Conservation (phyloP, 2,113 vertebrate species). For the Capricornis sumatraensis region DNA sequence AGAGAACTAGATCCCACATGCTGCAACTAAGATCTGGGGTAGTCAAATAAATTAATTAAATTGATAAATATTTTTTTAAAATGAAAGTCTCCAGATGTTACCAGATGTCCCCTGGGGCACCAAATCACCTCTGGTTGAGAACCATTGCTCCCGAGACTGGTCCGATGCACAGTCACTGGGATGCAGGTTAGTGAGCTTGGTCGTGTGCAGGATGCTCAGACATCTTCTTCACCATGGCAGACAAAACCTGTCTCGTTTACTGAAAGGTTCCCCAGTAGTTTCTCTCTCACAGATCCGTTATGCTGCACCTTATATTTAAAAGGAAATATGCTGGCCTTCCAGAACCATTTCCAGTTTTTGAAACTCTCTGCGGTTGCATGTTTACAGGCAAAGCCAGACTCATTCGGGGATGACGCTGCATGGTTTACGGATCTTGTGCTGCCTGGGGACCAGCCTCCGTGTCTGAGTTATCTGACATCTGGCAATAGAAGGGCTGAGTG, state of each 20-base stretch:
- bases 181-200: too few species aligned
- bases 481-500: not conserved
- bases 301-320: not conserved
- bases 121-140: not conserved
- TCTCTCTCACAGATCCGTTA: not conserved
- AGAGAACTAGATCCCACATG: not conserved
- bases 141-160: not conserved
- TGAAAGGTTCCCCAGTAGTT: not conserved
- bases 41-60: not conserved
- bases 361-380: not conserved
- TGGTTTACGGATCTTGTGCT: not conserved
- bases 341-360: not conserved
- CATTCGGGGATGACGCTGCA: not conserved
- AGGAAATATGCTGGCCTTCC: not conserved
- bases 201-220: fast-evolving
- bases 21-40: not conserved
- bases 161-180: not conserved
- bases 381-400: not conserved
- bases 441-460: fast-evolving
- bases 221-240: not conserved
- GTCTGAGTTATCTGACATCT: not conserved
- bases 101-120: not conserved
- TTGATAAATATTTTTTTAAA: not conserved
- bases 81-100: not conserved
- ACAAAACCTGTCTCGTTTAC: not conserved